Evolutionary conservation across 2,888 invertebrate genomes (phyloP).

Genomic region (Exocentrus adspersus): DNA sequence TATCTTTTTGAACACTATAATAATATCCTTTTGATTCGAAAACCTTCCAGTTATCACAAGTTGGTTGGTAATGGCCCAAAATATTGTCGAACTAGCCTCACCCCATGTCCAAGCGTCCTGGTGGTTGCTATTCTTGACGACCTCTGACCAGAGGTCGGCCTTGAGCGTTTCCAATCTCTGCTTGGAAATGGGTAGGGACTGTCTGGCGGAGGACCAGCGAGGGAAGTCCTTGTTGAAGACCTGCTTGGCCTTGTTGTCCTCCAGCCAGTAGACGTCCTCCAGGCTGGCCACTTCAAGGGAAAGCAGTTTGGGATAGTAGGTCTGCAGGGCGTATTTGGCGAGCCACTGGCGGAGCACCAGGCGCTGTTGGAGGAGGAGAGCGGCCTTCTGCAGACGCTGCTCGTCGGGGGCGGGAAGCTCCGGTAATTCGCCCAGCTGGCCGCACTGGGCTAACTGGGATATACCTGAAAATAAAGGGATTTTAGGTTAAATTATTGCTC

Average conservation of each 20-base stretch:
- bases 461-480: conserved; percentile 70
- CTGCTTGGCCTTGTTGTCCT: conserved; percentile 81
- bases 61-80: too few species aligned
- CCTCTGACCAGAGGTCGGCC: conserved; percentile 85
- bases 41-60: too few species aligned
- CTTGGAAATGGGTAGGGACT: conserved; percentile 84
- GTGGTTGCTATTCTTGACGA: conserved; percentile 85
- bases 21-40: too few species aligned
- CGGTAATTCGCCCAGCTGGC: conserved; percentile 80
- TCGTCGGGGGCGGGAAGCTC: conserved; percentile 87
- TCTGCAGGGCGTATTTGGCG: conserved; percentile 76
- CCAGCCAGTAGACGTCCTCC: conserved; percentile 89
- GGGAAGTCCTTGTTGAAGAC: conserved; percentile 80
- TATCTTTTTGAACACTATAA: too few species aligned
- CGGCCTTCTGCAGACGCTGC: conserved; percentile 83
- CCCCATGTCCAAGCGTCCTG: conserved; percentile 93
- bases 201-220: conserved; percentile 82
- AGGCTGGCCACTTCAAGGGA: conserved; percentile 85
- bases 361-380: conserved; percentile 82
- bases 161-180: conserved; percentile 81
- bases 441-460: conserved; percentile 84
- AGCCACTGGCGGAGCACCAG: conserved; percentile 89
- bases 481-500: too few species aligned
- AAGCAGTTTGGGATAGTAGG: conserved; percentile 78
- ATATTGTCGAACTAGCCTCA: conserved; percentile 50